Base-by-base conservation (phyloP, 2,113 vertebrate genomes). In the Phocoena sinus region DNA sequence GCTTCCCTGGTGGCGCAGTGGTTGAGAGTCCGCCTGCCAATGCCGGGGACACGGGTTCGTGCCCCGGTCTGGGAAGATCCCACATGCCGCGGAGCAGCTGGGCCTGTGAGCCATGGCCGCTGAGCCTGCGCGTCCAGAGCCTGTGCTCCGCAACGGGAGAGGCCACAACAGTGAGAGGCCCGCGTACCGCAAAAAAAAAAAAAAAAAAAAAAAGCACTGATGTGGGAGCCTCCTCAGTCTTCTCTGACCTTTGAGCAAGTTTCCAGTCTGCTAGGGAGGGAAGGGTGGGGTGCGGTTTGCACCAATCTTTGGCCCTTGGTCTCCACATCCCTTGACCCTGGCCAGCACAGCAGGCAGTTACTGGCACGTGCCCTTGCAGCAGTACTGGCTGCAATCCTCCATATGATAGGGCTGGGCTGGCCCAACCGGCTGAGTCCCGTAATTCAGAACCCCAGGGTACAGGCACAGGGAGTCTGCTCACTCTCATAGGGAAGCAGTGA, bases 381-480 rank as follows among this genome's bases (percentile, higher is more conserved):
- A 89, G 60, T 41, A 41, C 38, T 87, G 44, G 73, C 93, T 91
- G n/a, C 68, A 82, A 53, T 38, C 76, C 81, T 65, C 71, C 28
- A 33, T 25, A 18, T 8, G 50, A 67, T 62, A 91, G 47, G 68
- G 33, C 28, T 83, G 79, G 91, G 95, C 85, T 77, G 44, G 73
- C 23, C 56, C 82, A 68, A 86, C 20, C 2, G 0, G 67, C 56
- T 23, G 13, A 95, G 47, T 91, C 87, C 79, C 1, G 0, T 82
- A 92, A 83, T 84, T 95, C 88, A 91, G 81, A 95, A 90, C 81
- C 85, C 31, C 67, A 92, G 93, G 93, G 76, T 93, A 7, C 73
- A 82, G 60, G 76, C 81, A 6, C 50, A 74, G 41, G 80, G 58
- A 73, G 50, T 25, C 38, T 26, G 71, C 82, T 81, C 41, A 21